Evolutionary conservation across 2,797 vertebrate species (phyloP).

Genomic region (Chaetodon trifasciatus): DNA sequence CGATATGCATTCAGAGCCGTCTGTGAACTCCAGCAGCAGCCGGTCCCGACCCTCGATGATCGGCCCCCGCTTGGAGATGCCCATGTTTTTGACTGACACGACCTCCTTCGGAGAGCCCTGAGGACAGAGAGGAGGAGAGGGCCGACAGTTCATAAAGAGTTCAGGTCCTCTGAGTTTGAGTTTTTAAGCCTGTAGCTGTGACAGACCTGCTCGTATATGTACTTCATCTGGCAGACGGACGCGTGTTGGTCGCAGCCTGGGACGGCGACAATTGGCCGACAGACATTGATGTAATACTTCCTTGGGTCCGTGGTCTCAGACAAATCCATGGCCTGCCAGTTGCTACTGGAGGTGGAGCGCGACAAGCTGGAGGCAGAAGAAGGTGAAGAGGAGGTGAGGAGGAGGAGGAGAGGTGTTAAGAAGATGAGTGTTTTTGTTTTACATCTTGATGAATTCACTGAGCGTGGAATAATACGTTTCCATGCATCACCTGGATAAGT

Average conservation of each 20-base stretch:
- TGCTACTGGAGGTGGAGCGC: slow-evolving; percentile 78
- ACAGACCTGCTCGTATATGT: slow-evolving; percentile 77
- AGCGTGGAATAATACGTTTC: neutral
- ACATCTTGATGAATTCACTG: neutral
- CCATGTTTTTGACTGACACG: slow-evolving; percentile 92
- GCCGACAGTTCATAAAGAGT: too few species aligned
- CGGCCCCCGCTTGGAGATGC: slow-evolving; percentile 88
- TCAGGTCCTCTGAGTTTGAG: too few species aligned
- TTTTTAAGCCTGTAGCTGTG: neutral
- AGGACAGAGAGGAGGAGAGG: neutral
- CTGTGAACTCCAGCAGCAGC: slow-evolving; percentile 90
- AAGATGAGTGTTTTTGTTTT: neutral
- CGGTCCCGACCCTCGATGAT: slow-evolving; percentile 85
- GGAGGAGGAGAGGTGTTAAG: too few species aligned
- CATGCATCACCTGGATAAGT: slow-evolving; percentile 91
- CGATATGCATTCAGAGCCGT: slow-evolving; percentile 88
- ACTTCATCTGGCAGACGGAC: slow-evolving; percentile 91
- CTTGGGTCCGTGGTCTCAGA: slow-evolving; percentile 59
- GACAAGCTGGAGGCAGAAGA: slow-evolving; percentile 86
- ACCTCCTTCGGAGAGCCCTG: slow-evolving; percentile 85
- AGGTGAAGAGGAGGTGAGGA: neutral
- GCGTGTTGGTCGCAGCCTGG: slow-evolving; percentile 90
- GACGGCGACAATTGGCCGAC: slow-evolving; percentile 89
- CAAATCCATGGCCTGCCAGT: slow-evolving; percentile 91
- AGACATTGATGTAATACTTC: slow-evolving; percentile 96